Percentiles rank a stretch among this genome's conserved stretches.
Evolutionary conservation across 2,888 invertebrate species (phyloP).

Genomic region (Patella ulyssiponensis): DNA sequence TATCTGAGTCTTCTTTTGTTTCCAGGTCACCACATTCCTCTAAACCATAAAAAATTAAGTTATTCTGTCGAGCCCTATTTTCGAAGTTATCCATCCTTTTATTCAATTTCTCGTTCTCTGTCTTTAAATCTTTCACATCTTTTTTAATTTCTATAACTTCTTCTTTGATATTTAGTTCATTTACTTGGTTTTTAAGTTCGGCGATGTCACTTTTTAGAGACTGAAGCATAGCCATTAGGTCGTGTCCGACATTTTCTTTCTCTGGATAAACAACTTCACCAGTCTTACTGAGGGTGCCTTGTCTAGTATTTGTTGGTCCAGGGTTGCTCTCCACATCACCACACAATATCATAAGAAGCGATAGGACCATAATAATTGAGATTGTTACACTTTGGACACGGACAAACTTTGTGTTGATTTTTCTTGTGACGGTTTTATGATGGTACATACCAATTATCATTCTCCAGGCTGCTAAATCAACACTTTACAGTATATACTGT

Average conservation of each 20-base stretch:
- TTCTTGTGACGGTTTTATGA: neutral
- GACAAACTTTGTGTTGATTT: neutral
- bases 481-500: neutral
- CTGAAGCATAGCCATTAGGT: neutral
- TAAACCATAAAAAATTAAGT: slow-evolving; percentile 1
- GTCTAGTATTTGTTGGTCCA: neutral
- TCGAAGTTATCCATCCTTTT: slow-evolving; percentile 1
- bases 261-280: slow-evolving; percentile 3
- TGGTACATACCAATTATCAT: slow-evolving; percentile 4
- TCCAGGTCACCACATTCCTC: neutral
- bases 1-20: neutral
- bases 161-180: neutral
- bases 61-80: neutral
- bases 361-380: neutral
- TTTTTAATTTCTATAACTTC: neutral
- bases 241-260: slow-evolving; percentile 1
- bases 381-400: neutral
- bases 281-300: neutral
- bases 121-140: neutral
- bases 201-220: neutral
- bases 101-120: neutral
- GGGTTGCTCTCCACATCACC: neutral
- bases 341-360: neutral
- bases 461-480: neutral
- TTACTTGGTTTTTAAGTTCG: neutral